Evolutionary conservation across 2,113 vertebrate species (phyloP).

Genomic region (Apteryx mantelli): DNA sequence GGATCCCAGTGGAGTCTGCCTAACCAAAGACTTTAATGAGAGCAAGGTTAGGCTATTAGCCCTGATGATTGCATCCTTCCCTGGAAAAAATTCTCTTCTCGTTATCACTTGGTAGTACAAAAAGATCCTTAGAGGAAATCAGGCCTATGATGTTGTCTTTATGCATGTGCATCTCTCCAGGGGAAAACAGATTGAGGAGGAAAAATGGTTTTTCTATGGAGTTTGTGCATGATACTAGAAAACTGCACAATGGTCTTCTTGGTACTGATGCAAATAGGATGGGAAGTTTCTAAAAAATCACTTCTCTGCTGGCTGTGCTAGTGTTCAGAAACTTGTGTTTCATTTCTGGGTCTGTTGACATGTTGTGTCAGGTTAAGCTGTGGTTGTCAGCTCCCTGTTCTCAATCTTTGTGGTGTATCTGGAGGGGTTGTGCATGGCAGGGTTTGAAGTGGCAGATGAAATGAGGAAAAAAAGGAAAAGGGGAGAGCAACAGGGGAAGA

Average conservation of each 20-base stretch:
- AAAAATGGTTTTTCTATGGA: not conserved
- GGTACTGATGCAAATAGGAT: not conserved
- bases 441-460: not conserved
- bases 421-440: not conserved
- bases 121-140: not conserved
- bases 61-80: not conserved
- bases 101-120: not conserved
- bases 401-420: not conserved
- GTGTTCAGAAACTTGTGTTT: not conserved
- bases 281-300: not conserved
- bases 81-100: not conserved
- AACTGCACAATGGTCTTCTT: not conserved
- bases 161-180: not conserved
- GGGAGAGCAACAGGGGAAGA: not conserved
- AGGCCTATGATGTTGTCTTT: not conserved
- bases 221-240: not conserved
- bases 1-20: not conserved
- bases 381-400: not conserved
- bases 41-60: not conserved
- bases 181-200: not conserved
- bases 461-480: not conserved
- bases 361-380: accelerated
- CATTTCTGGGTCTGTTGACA: accelerated
- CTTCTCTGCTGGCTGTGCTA: not conserved
- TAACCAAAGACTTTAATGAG: not conserved